Evolutionary conservation across 2,797 vertebrate species (phyloP).

Genomic region (Anguilla pacifica): DNA sequence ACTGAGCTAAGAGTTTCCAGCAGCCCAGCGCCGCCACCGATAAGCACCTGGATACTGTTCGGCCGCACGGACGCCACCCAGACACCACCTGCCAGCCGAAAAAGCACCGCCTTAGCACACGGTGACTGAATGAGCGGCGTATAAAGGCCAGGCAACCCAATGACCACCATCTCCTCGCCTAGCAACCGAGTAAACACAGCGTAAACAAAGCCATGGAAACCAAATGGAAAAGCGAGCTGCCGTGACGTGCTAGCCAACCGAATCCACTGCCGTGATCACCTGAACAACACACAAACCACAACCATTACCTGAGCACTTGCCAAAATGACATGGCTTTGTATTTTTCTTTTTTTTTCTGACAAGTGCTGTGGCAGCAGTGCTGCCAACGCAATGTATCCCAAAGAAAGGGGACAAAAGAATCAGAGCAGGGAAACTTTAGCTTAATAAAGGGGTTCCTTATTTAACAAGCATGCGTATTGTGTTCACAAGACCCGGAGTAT

Average conservation of each 20-base stretch:
- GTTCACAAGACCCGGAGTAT: background rate
- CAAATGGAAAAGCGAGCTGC: background rate
- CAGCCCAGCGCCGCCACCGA: background rate
- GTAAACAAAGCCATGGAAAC: conserved; percentile 4
- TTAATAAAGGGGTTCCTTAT: background rate
- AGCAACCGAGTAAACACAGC: background rate
- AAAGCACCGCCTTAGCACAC: background rate
- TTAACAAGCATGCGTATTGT: background rate
- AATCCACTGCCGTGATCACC: background rate
- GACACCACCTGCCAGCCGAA: conserved; percentile 8
- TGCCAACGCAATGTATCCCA: background rate
- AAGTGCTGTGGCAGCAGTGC: background rate
- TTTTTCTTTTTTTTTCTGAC: no score
- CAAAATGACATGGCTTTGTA: background rate
- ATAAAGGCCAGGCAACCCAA: background rate
- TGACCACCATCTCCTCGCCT: background rate
- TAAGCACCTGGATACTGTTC: background rate
- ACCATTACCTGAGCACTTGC: background rate
- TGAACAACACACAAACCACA: background rate
- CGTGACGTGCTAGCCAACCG: background rate
- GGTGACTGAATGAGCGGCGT: background rate
- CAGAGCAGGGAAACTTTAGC: background rate
- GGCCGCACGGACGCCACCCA: background rate
- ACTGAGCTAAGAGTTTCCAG: conserved; percentile 7
- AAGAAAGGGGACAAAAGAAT: background rate